Conservation (phyloP, 2,113 vertebrate genomes). For the Willisornis vidua region DNA sequence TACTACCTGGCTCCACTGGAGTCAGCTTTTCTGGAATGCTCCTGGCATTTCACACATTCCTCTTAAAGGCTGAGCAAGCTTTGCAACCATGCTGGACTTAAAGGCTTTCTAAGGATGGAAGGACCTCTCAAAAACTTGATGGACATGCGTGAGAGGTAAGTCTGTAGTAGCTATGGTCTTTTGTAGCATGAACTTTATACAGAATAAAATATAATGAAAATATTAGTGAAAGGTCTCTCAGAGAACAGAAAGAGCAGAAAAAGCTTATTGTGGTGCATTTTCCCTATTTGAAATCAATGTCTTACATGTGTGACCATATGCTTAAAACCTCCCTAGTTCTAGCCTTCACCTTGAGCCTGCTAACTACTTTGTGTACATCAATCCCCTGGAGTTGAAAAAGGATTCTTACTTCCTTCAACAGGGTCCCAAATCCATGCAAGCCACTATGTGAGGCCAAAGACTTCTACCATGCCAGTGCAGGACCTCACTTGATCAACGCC, state of each 20-base stretch:
- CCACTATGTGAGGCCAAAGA: neutral
- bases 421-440: neutral
- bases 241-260: neutral
- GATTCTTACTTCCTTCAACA: neutral
- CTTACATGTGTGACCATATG: neutral
- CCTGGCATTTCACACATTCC: neutral
- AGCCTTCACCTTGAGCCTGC: neutral
- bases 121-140: neutral
- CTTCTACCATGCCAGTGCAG: neutral
- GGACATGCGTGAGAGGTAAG: neutral
- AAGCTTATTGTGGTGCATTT: neutral
- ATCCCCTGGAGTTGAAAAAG: neutral
- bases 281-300: neutral
- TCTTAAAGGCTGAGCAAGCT: neutral
- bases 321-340: neutral
- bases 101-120: neutral
- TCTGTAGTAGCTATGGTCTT: neutral
- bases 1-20: neutral
- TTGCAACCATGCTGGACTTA: neutral
- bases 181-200: neutral
- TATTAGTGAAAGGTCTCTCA: neutral
- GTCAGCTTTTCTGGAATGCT: neutral
- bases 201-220: neutral
- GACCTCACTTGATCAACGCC: neutral
- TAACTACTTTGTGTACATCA: neutral